Evolutionary conservation across 2,113 vertebrate species (phyloP), one percentile per base, ranked within the genome.

Genomic region (Hirundichthys speculiger): DNA sequence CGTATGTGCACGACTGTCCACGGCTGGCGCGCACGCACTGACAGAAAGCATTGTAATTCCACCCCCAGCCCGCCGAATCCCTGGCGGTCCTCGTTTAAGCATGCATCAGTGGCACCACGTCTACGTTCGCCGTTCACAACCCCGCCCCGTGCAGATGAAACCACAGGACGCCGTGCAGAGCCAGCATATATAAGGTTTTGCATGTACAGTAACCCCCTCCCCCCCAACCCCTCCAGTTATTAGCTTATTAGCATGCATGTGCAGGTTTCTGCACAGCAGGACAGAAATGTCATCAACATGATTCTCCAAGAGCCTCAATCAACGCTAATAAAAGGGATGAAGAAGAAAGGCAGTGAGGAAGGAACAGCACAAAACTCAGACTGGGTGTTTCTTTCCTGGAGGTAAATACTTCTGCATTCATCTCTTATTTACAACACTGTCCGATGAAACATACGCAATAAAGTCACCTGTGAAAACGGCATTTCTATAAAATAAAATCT

Each of bases 201-300:
- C 73, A 38, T 41, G 62, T 18, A n/a, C n/a, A n/a, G 38, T 66
- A 65, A 77, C 65, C 53, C 10, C 0, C 21, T 41, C 53, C 73
- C 74, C 45, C 61, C 50, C 25, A 27, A 3, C 25, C 25, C 25
- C 25, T 38, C 61, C 50, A 55, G 74, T 75, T 57, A 76, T 75
- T 57, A 56, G 59, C 80, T 80, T 20, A 82, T 86, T 51, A 34
- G 72, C 71, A 88, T 75, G 77, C 76, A 53, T 21, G 77, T 58
- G 69, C 30, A 38, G 69, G 42, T 69, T 57, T 60, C 52, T 41
- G 25, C 5, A 47, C 15, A 6, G 43, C 0, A 34, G 7, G 30
- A 34, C 30, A 1, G 16, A 40, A 73, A 65, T 60, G 27, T 25
- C 56, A 68, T 71, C 49, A 64, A 63, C 78, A 69, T 64, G 52